Conservation (phyloP, 2,113 vertebrate species). For the Melanostigma gelatinosum region DNA sequence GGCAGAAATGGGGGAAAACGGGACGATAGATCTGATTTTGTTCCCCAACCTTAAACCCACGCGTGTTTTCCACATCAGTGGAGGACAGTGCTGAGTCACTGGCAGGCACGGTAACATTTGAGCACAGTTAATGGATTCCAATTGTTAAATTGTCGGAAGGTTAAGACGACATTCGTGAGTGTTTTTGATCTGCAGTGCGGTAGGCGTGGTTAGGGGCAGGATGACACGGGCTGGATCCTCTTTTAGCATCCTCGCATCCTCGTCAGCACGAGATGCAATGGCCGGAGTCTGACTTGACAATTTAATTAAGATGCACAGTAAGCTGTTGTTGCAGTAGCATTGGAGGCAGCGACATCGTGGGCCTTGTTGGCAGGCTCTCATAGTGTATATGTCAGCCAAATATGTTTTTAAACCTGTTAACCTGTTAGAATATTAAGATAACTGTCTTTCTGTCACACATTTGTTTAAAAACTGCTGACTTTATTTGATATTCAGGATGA, state of each 20-base stretch:
- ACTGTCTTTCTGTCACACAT: background rate
- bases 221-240: slow-evolving; percentile 54
- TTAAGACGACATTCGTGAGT: slow-evolving; percentile 43
- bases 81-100: slow-evolving; percentile 44
- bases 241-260: slow-evolving; percentile 71
- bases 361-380: slow-evolving; percentile 15
- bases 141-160: slow-evolving; percentile 8
- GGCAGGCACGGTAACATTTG: background rate
- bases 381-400: background rate
- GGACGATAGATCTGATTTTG: background rate
- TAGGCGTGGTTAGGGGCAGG: slow-evolving; percentile 73
- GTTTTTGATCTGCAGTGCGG: slow-evolving; percentile 83
- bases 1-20: slow-evolving; percentile 9
- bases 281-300: slow-evolving; percentile 52
- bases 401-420: background rate
- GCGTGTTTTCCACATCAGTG: background rate
- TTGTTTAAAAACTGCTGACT: background rate
- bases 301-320: slow-evolving; percentile 58
- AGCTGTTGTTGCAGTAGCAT: slow-evolving; percentile 44
- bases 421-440: background rate
- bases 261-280: background rate
- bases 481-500: background rate
- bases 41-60: background rate
- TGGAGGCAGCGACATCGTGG: background rate
- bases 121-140: slow-evolving; percentile 10